Base-by-base conservation (phyloP, 2,797 vertebrate species). In the Melanotaenia parkinsoni region DNA sequence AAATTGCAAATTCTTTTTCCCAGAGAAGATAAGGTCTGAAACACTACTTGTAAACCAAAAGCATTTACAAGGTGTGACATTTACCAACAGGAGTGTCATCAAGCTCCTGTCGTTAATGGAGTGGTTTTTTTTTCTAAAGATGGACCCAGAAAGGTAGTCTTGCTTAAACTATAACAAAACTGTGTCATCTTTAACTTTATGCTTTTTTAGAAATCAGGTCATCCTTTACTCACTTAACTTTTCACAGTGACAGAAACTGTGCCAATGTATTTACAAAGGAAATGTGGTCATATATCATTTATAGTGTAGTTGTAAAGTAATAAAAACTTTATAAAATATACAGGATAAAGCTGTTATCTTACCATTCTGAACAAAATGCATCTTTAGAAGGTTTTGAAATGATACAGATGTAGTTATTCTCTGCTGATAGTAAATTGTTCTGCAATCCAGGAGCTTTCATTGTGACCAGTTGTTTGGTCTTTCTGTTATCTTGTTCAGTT, bases 391-490 rank as follows among this genome's bases (percentile, higher is more conserved):
- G 11, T 40, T 80, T 63, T 47, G 57, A 73, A 69, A 69, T 61
- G 56, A 70, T 35, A 20, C 74, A 61, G 58, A 56, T 66, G 45
- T 9, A 47, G 47, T 65, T 73, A 70, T 62, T 76, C 68, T 79
- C 58, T 33, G 2, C 43, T 45, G 43, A 6, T 20, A 57, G 62
- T 63, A 61, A 57, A 77, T 40, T 62, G 58, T 78, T 70, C 63
- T n/a, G 53, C 63, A 50, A 47, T 68, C 16, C 60, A 59, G 63
- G 59, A 53, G 58, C 74, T 70, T 63, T 61, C 65, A 38, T 71
- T 72, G 74, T 81, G 72, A 82, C 77, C 79, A 77, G 82, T 81
- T 77, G 70, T 74, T 5, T 0, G 20, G 59, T 24, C 60, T 71
- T 73, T 61, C 68, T 74, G 35, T 83, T 58, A 80, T 83, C 70